phyloP scores from a whole-genome alignment of 2,888 invertebrate species.

The Amiota communis region DNA sequence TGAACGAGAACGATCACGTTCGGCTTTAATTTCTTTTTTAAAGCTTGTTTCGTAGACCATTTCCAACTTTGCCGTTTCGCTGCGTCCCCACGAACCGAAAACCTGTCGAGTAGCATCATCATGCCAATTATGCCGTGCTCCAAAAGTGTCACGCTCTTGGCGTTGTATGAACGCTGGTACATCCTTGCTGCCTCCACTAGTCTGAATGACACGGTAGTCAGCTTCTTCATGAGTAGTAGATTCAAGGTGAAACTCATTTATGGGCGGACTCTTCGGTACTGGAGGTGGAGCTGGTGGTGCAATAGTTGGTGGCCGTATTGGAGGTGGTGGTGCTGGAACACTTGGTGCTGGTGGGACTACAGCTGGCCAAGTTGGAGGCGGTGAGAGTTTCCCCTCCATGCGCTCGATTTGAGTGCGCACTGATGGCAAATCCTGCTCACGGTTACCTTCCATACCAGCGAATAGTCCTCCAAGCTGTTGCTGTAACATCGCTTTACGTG shows the following conservation, averaged over 20 bases:
- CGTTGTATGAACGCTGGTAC: conserved; percentile 79
- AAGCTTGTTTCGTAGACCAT: conserved; percentile 71
- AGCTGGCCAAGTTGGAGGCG: conserved; percentile 80
- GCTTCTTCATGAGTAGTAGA: conserved; percentile 18
- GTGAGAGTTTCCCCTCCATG: conserved; percentile 76
- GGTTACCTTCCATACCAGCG: conserved; percentile 50
- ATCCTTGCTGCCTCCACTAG: conserved; percentile 58
- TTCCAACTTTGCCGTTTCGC: conserved; percentile 72
- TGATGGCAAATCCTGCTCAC: conserved; percentile 64
- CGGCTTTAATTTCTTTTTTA: conserved; percentile 68
- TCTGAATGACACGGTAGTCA: conserved; percentile 31
- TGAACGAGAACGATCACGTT: conserved; percentile 72
- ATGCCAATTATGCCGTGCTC: conserved; percentile 80
- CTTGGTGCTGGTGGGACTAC: conserved; percentile 78
- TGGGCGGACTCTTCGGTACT: conserved; percentile 79
- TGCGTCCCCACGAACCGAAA: conserved; percentile 73
- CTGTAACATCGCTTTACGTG: conserved; percentile 87
- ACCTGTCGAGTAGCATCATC: conserved; percentile 65
- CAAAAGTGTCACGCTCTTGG: conserved; percentile 82
- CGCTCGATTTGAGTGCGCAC: conserved; percentile 76
- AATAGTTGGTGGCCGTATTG: conserved; percentile 75
- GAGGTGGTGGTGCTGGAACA: conserved; percentile 77
- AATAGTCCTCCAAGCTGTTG: conserved; percentile 82
- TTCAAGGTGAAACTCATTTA: conserved; percentile 31
- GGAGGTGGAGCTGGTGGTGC: conserved; percentile 78